Evolutionary conservation across 92 coral and sea anemone species (phyloP).

Genomic region (Heliopora coerulea): DNA sequence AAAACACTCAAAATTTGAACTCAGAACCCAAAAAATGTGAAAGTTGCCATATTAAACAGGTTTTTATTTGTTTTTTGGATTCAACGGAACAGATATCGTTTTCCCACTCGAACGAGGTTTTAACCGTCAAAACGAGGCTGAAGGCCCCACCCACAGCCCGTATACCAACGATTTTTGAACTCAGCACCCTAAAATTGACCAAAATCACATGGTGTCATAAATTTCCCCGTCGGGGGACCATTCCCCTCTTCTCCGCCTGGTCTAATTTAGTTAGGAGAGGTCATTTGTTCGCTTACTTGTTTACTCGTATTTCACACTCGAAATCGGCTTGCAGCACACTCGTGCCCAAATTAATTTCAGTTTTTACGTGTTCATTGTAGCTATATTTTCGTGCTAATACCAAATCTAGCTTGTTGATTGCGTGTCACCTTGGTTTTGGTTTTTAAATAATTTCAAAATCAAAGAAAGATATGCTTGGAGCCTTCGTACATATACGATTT

Average conservation of each 20-base stretch:
- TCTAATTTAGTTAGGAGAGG: too few relatives aligned
- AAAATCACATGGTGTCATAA: slow-evolving; percentile 11
- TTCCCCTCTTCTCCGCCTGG: slow-evolving; percentile 30
- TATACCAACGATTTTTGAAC: slow-evolving; percentile 28
- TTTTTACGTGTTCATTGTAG: too few relatives aligned
- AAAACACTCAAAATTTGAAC: neutral
- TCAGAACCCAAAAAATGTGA: neutral
- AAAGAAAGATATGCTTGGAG: too few relatives aligned
- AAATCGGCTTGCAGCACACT: too few relatives aligned
- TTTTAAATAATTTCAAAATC: too few relatives aligned
- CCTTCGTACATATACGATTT: too few relatives aligned
- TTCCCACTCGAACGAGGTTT: slow-evolving; percentile 5
- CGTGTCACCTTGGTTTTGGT: too few relatives aligned
- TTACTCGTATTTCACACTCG: too few relatives aligned
- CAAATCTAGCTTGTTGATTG: too few relatives aligned
- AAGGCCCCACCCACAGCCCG: slow-evolving; percentile 33
- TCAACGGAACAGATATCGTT: neutral
- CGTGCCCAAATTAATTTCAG: too few relatives aligned
- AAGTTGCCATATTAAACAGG: neutral
- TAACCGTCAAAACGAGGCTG: slow-evolving; percentile 20
- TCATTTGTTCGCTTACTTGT: too few relatives aligned
- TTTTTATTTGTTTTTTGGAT: neutral
- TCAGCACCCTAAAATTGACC: slow-evolving; percentile 28
- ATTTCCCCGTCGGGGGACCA: slow-evolving; percentile 27
- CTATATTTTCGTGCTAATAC: too few relatives aligned